A percentile compares a stretch with the other conserved stretches of the same genome.
These are phyloP conservation scores for Strigamia maritima DNA, from an alignment of 2,888 invertebrate genomes.

Conservation along the genomic window DNA sequence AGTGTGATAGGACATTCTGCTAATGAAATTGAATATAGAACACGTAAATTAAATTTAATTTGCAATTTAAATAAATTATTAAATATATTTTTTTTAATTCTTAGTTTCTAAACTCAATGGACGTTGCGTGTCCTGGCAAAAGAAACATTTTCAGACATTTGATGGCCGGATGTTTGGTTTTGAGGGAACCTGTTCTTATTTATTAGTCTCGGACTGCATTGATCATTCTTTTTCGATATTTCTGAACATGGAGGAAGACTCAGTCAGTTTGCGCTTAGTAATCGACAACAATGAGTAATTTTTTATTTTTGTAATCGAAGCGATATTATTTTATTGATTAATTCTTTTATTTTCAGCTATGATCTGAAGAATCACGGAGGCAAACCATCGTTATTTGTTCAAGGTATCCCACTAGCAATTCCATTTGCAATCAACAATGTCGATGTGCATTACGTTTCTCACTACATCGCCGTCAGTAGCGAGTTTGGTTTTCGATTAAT, in stretches of 20 bases:
- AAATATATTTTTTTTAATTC: background rate
- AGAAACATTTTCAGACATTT: conserved; percentile 83
- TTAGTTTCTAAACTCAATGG: conserved; percentile 52
- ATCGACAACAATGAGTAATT: conserved; percentile 67
- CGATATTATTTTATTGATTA: background rate
- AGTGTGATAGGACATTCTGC: too few species aligned
- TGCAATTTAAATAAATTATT: background rate
- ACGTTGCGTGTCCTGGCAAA: conserved; percentile 83
- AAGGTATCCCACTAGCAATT: conserved; percentile 62
- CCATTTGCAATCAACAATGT: conserved; percentile 71
- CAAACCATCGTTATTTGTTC: conserved; percentile 60
- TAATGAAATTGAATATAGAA: too few species aligned
- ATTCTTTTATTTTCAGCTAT: conserved; percentile 36
- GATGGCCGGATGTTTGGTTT: conserved; percentile 77
- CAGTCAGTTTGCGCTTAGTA: conserved; percentile 61
- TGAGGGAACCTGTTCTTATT: conserved; percentile 79
- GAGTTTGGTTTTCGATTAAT: conserved; percentile 59
- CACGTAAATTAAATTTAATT: too few species aligned
- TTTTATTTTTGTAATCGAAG: background rate
- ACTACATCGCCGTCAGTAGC: conserved; percentile 65
- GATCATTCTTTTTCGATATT: conserved; percentile 68
- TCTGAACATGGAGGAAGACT: conserved; percentile 58
- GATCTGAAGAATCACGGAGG: conserved; percentile 44
- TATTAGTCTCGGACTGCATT: conserved; percentile 66
- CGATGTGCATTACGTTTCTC: conserved; percentile 68